Percentiles rank a stretch among this genome's conserved stretches.
Evolutionary conservation across 2,888 invertebrate species (phyloP).

Genomic region (Buathra laborator): DNA sequence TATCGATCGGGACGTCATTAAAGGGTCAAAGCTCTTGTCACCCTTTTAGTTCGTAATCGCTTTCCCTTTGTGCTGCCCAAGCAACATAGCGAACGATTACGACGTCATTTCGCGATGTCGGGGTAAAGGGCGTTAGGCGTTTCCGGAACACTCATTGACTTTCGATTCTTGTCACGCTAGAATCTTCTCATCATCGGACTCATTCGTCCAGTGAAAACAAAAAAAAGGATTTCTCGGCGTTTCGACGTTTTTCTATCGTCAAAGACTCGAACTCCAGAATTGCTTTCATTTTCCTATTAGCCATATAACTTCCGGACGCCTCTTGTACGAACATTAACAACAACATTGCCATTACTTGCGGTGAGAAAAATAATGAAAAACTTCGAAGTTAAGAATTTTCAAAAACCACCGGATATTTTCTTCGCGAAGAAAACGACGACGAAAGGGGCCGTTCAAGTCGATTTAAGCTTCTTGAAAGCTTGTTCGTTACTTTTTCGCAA

Average conservation of each 20-base stretch:
- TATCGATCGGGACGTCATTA: conserved; percentile 41
- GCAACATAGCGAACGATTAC: conserved; percentile 1
- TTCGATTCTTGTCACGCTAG: neutral
- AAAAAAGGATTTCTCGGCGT: neutral
- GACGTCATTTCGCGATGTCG: conserved; percentile 26
- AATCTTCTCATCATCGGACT: neutral
- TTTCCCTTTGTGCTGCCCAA: conserved; percentile 5
- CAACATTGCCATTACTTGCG: neutral
- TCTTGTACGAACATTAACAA: neutral
- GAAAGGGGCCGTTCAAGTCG: neutral
- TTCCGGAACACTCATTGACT: conserved; percentile 20
- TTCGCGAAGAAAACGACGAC: neutral
- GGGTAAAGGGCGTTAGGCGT: conserved; percentile 8
- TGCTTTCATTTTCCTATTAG: neutral
- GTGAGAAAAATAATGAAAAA: neutral
- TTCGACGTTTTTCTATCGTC: neutral
- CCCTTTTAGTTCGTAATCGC: neutral
- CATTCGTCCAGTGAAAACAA: neutral
- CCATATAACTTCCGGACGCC: neutral
- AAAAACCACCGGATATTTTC: neutral
- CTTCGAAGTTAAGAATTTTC: neutral
- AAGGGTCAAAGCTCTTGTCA: conserved; percentile 21
- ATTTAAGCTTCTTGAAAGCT: conserved; percentile 5
- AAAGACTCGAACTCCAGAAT: neutral
- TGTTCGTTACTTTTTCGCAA: neutral